Conservation (phyloP, 2,797 vertebrate genomes). For the Pteronotus mesoamericanus region DNA sequence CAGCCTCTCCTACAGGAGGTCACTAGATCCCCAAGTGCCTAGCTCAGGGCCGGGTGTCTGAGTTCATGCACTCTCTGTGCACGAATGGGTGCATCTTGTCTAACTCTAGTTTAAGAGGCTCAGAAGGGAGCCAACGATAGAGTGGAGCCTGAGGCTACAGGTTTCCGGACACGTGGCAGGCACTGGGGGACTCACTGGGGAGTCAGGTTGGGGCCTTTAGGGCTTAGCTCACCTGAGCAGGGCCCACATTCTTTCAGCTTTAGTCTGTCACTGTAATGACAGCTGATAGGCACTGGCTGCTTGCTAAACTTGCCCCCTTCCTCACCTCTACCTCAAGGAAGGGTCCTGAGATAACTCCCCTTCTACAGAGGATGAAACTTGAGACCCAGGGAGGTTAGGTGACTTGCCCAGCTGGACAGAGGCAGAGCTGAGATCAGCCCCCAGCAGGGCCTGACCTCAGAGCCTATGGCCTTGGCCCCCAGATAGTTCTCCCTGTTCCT, state of each 20-base stretch:
- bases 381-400: neutral
- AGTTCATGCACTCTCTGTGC: neutral
- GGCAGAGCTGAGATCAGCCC: neutral
- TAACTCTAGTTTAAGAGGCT: neutral
- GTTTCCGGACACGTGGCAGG: neutral
- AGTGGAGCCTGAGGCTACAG: neutral
- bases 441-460: neutral
- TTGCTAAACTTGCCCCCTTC: neutral
- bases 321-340: neutral
- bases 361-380: neutral
- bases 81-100: neutral
- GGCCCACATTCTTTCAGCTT: neutral
- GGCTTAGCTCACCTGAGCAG: neutral
- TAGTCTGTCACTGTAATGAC: neutral
- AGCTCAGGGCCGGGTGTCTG: neutral
- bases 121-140: neutral
- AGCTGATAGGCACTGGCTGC: neutral
- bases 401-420: neutral
- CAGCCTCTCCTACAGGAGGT: neutral
- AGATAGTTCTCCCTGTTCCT: neutral
- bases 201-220: neutral
- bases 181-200: neutral
- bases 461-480: neutral
- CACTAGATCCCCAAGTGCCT: neutral
- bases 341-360: neutral